A percentile compares a stretch with the other conserved stretches of the same genome.
Conservation (phyloP, 2,113 vertebrate species). For the Thymallus thymallus region DNA sequence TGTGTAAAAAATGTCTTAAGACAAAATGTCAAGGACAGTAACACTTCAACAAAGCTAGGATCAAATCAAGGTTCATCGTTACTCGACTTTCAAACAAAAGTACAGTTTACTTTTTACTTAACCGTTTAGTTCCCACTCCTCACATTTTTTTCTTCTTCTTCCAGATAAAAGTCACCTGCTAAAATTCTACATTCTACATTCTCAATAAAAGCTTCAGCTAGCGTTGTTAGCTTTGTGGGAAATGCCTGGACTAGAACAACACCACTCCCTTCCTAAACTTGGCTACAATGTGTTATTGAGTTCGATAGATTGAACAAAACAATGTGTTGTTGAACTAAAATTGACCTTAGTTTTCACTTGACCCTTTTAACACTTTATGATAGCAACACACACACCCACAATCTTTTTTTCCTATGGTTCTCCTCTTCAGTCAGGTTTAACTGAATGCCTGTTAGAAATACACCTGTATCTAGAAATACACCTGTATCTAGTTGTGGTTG, state of each 20-base stretch:
- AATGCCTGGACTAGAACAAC: constrained; percentile 21
- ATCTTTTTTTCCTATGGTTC: background rate
- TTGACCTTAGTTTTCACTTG: background rate
- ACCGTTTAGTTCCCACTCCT: background rate
- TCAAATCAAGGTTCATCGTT: constrained; percentile 16
- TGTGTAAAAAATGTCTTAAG: background rate
- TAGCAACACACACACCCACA: background rate
- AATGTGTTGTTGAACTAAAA: background rate
- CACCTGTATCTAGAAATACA: background rate
- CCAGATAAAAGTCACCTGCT: background rate
- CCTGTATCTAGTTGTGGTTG: background rate
- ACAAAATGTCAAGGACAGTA: constrained; percentile 15
- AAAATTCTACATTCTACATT: constrained; percentile 36
- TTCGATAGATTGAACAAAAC: background rate
- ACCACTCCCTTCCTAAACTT: background rate
- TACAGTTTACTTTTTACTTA: constrained; percentile 10
- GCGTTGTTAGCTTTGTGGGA: constrained; percentile 14
- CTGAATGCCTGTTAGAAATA: background rate
- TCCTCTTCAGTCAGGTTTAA: background rate
- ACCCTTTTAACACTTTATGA: constrained; percentile 1
- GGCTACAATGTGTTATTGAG: background rate
- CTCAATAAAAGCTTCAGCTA: constrained; percentile 27
- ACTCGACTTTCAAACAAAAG: constrained; percentile 28
- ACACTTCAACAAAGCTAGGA: constrained; percentile 7
- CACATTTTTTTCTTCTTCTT: background rate